Evolutionary conservation across 92 coral and sea anemone genomes (phyloP).

Genomic region (Siderastrea radians): DNA sequence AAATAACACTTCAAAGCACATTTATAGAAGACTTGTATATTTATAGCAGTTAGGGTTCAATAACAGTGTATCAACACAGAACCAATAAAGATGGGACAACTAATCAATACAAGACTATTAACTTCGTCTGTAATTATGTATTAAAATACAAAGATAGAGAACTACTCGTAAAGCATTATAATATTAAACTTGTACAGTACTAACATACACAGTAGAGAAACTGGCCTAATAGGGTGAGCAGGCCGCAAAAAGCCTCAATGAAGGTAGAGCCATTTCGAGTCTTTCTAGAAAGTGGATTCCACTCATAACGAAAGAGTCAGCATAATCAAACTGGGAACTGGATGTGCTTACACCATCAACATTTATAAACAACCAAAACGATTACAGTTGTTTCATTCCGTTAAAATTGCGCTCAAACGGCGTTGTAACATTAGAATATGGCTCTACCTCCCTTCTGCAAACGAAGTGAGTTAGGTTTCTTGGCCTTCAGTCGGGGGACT

Average conservation of each 20-base stretch:
- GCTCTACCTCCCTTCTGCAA: slow-evolving; percentile 29
- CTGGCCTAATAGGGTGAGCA: not conserved
- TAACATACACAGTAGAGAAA: slow-evolving; percentile 22
- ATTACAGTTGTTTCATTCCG: not conserved
- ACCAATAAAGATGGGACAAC: slow-evolving; percentile 49
- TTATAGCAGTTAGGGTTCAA: slow-evolving; percentile 55
- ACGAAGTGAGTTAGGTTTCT: not conserved
- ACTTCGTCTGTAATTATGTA: slow-evolving; percentile 39
- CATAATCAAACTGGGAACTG: too few species aligned
- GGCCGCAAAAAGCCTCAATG: not conserved
- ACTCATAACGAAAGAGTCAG: slow-evolving; percentile 1
- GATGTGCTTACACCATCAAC: not conserved
- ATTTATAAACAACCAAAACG: not conserved
- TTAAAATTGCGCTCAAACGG: not conserved
- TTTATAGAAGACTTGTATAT: slow-evolving; percentile 38
- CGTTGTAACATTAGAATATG: slow-evolving; percentile 7
- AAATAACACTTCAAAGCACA: slow-evolving; percentile 10
- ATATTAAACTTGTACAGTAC: slow-evolving; percentile 36
- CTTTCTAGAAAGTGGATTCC: slow-evolving; percentile 23
- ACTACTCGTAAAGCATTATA: slow-evolving; percentile 33
- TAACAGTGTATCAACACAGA: slow-evolving; percentile 42
- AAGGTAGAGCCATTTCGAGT: slow-evolving; percentile 28
- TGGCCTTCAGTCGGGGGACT: not conserved
- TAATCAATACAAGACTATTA: slow-evolving; percentile 41
- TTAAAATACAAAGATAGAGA: slow-evolving; percentile 48